A percentile compares a stretch with the other conserved stretches of the same genome.
Evolutionary conservation across 2,797 vertebrate species (phyloP).

Genomic region (Pseudochromis fuscus): DNA sequence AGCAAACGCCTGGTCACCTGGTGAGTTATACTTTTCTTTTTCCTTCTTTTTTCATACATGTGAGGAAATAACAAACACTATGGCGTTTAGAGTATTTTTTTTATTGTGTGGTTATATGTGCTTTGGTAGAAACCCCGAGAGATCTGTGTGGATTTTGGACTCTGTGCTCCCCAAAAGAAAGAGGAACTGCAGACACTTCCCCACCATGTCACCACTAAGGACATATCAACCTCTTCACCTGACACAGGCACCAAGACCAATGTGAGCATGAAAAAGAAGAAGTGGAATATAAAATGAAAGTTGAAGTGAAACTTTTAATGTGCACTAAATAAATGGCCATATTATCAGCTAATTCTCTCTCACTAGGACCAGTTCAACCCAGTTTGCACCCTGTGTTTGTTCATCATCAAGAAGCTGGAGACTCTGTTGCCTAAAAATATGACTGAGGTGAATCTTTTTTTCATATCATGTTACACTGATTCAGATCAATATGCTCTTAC

Average conservation of each 20-base stretch:
- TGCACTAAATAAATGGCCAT: not conserved
- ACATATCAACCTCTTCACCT: conserved; percentile 14
- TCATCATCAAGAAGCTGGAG: conserved; percentile 83
- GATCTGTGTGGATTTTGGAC: conserved; percentile 75
- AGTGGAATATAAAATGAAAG: conserved; percentile 1
- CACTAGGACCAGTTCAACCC: conserved; percentile 70
- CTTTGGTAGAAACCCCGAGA: conserved; percentile 69
- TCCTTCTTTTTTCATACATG: not conserved
- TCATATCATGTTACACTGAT: not conserved
- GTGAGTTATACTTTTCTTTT: conserved; percentile 46
- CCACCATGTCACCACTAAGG: not conserved
- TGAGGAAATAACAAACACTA: not conserved
- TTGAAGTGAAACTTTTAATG: conserved; percentile 32
- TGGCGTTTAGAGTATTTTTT: not conserved
- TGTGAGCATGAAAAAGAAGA: conserved; percentile 50
- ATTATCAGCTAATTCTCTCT: conserved; percentile 2
- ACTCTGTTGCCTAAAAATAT: conserved; percentile 81
- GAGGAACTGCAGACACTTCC: conserved; percentile 34
- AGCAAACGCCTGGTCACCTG: conserved; percentile 57
- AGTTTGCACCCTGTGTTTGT: conserved; percentile 81
- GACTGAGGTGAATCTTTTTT: conserved; percentile 79
- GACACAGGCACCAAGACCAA: conserved; percentile 13
- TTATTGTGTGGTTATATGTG: not conserved
- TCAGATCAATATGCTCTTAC: not conserved
- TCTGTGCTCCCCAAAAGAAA: conserved; percentile 68